Evolutionary conservation across 2,797 vertebrate genomes (phyloP).

Genomic region (Dicrostonyx torquatus): DNA sequence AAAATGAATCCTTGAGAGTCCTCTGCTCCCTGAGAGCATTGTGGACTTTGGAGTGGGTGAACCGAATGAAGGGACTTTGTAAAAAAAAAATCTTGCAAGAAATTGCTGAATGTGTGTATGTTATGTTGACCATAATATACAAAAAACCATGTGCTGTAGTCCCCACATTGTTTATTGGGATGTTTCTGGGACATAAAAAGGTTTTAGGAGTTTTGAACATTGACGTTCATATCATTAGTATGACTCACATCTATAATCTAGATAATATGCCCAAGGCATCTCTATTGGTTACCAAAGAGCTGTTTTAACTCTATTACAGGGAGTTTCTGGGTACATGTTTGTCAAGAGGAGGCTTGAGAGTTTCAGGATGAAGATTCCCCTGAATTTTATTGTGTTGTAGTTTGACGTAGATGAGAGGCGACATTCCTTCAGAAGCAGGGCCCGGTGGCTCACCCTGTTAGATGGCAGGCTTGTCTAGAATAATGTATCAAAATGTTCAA

Average conservation of each 20-base stretch:
- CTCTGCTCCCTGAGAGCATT: neutral
- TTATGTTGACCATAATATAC: neutral
- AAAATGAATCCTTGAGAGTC: neutral
- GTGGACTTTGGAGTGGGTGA: neutral
- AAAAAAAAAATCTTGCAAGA: neutral
- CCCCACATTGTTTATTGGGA: neutral
- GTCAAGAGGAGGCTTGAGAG: neutral
- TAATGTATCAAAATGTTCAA: neutral
- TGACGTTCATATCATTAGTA: neutral
- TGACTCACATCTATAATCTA: neutral
- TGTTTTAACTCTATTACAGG: rapidly evolving
- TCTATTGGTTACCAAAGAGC: rapidly evolving
- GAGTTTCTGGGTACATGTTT: neutral
- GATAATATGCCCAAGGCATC: rapidly evolving
- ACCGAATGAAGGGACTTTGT: neutral
- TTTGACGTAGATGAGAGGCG: neutral
- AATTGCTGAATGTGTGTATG: neutral
- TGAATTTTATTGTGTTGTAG: neutral
- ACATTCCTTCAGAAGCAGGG: neutral
- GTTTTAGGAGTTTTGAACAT: rapidly evolving
- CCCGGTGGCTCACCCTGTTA: neutral
- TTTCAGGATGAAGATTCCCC: neutral
- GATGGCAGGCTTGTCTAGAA: neutral
- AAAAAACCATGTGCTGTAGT: rapidly evolving
- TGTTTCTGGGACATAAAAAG: rapidly evolving